Evolutionary conservation across 1,140 invertebrate genomes (phyloP).

Genomic region (Tetragnatha versicolor): DNA sequence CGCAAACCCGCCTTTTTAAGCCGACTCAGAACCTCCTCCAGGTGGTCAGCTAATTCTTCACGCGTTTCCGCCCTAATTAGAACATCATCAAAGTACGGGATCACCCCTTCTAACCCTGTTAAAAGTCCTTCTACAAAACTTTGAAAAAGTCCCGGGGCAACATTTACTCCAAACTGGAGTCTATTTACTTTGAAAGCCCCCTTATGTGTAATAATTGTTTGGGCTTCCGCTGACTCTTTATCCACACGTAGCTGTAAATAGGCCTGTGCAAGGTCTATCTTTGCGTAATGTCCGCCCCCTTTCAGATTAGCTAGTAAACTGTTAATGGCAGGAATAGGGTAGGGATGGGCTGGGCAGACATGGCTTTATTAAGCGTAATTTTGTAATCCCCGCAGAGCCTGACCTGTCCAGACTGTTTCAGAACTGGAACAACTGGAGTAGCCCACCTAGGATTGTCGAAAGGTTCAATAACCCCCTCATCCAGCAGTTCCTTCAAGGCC

Average conservation of each 20-base stretch:
- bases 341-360: background rate
- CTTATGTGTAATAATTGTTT: slow-evolving; percentile 1
- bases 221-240: background rate
- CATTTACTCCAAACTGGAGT: slow-evolving; percentile 4
- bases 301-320: background rate
- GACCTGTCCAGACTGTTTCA: background rate
- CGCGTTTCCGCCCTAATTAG: background rate
- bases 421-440: background rate
- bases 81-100: slow-evolving; percentile 2
- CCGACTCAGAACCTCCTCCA: background rate
- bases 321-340: slow-evolving; percentile 3
- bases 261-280: background rate
- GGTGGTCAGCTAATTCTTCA: background rate
- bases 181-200: too few species aligned
- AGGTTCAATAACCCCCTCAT: background rate
- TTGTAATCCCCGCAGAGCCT: background rate
- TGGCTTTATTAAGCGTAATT: slow-evolving; percentile 1
- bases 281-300: background rate
- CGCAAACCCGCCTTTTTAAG: background rate
- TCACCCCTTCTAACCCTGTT: background rate
- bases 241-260: background rate
- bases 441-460: background rate
- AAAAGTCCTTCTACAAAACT: background rate
- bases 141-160: background rate
- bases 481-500: background rate